Base-by-base conservation (phyloP, 2,113 vertebrate species). In the Pardalotus punctatus region DNA sequence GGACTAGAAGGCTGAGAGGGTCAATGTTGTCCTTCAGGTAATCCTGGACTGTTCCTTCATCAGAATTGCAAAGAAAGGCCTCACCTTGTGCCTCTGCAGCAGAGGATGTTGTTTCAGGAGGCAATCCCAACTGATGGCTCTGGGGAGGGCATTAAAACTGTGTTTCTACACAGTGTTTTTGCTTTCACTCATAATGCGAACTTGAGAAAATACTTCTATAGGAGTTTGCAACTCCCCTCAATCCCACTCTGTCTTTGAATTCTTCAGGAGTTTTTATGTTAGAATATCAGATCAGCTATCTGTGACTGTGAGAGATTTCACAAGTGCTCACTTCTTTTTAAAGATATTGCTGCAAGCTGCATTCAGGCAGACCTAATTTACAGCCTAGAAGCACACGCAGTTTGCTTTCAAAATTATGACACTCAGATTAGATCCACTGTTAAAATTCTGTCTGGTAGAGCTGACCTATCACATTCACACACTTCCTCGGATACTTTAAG, bases 371-470 rank as follows among this genome's bases (percentile, higher is more conserved):
- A 33, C 18, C 10, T 53, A 6, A 8, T 29, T 64, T 43, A 11
- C 11, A 51, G 27, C 25, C 48, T 53, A 23, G 45, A 28, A 50
- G 13, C 42, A 25, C 0, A 0, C 42, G 35, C n/a, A 62, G 5
- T 40, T 69, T 85, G 12, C 28, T 82, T 67, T 71, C 65, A 85
- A 35, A 88, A 48, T 31, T 23, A 8, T n/a, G 45, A 77, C 40
- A 13, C 35, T 66, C 2, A 1, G 28, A 19, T 27, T 61, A 40
- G 22, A 56, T 82, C 64, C 38, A 4, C 47, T 64, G 17, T 66
- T 85, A 27, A 8, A 40, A 0, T 69, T 80, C 42, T 81, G 14
- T 48, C 50, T 77, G 15, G 19, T 62, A 43, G 40, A 82, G 16
- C 48, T 85, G 50, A 53, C n/a, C 50, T n/a, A 21, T 69, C 62